These are phyloP conservation scores for Petrocephalus zakoni DNA, from an alignment of 2,113 vertebrate genomes.

Conservation along the genomic window DNA sequence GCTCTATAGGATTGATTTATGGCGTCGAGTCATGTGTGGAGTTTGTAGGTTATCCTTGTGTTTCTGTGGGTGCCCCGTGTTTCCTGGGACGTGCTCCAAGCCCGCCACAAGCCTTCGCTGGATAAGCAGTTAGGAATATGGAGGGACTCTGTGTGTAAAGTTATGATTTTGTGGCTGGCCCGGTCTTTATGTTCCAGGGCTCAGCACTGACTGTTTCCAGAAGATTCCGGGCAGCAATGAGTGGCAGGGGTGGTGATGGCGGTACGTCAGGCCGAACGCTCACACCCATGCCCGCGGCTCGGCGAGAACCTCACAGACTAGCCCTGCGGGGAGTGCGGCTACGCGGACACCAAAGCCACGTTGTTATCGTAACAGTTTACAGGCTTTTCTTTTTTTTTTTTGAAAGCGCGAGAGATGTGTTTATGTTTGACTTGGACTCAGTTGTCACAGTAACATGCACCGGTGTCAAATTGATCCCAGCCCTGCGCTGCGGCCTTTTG, in stretches of 20 bases:
- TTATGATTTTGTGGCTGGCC: not conserved
- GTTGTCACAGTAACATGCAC: not conserved
- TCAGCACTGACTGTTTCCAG: not conserved
- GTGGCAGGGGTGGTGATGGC: not conserved
- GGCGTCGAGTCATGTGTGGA: not conserved
- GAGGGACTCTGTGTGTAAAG: not conserved
- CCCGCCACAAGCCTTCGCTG: not conserved
- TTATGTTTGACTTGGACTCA: not conserved
- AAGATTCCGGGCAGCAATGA: not conserved
- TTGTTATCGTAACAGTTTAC: not conserved
- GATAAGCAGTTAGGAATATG: not conserved
- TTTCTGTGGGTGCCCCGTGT: not conserved
- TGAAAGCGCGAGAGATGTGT: not conserved
- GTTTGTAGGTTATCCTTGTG: not conserved
- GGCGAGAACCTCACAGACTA: not conserved
- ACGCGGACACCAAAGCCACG: not conserved
- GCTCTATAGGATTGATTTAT: not conserved
- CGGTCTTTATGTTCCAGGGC: not conserved
- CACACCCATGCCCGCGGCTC: no score
- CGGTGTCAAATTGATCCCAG: constrained; percentile 4
- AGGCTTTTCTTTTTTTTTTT: not conserved
- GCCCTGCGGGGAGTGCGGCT: not conserved
- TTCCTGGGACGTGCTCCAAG: not conserved
- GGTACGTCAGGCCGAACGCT: not conserved
- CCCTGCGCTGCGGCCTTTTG: not conserved